These are phyloP conservation scores for Sphaeramia orbicularis DNA, from an alignment of 2,797 vertebrate species.

Conservation along the genomic window DNA sequence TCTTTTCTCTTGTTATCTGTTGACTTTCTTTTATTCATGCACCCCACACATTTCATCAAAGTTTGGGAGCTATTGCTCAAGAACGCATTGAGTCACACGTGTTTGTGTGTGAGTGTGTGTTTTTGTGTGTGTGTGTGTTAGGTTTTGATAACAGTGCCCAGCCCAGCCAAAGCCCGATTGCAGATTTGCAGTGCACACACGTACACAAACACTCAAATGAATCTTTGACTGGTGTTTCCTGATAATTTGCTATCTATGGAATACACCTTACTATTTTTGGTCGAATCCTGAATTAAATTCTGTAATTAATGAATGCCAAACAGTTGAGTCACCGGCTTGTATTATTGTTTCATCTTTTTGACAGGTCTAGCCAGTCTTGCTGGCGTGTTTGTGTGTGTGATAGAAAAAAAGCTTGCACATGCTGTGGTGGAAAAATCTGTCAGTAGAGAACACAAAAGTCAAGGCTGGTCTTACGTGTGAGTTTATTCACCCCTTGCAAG, in stretches of 20 bases:
- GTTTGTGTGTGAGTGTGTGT: slow-evolving; percentile 49
- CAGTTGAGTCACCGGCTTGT: slow-evolving; percentile 31
- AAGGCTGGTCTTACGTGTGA: no score
- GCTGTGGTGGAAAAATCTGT: no score
- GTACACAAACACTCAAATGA: slow-evolving; percentile 4
- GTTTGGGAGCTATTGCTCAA: slow-evolving; percentile 55
- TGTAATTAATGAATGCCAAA: slow-evolving; percentile 22
- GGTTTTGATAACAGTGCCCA: slow-evolving; percentile 67
- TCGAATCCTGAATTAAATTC: slow-evolving; percentile 10
- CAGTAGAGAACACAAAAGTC: no score
- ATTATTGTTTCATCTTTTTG: slow-evolving; percentile 8
- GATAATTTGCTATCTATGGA: slow-evolving; percentile 11
- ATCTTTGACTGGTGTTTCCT: slow-evolving; percentile 27
- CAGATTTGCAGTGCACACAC: slow-evolving; percentile 19
- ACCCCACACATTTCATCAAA: slow-evolving; percentile 24
- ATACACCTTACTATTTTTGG: slow-evolving; percentile 35
- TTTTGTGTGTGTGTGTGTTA: slow-evolving; percentile 51
- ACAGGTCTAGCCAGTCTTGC: slow-evolving; percentile 32
- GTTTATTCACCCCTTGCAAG: no score
- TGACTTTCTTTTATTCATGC: slow-evolving; percentile 23
- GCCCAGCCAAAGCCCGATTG: slow-evolving; percentile 59
- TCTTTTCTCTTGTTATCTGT: slow-evolving; percentile 11
- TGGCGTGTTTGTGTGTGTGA: not conserved
- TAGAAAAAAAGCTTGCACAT: not conserved
- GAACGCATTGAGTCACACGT: slow-evolving; percentile 62